These are phyloP conservation scores for Gephyroberyx darwinii DNA, from an alignment of 2,797 vertebrate species.

Conservation along the genomic window DNA sequence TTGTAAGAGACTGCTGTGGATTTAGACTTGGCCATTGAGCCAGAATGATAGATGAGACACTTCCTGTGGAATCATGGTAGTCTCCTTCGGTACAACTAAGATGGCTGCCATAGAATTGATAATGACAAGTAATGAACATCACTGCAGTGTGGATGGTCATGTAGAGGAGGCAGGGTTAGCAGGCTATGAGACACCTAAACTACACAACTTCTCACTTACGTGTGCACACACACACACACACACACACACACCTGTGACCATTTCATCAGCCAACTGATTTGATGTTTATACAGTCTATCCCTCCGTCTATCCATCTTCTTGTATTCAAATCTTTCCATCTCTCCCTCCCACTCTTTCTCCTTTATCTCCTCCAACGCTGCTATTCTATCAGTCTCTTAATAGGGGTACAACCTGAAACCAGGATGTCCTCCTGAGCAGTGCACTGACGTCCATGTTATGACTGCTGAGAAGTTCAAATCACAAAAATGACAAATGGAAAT, in stretches of 20 bases:
- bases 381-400: too few relatives aligned
- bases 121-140: conserved; percentile 43
- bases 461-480: too few relatives aligned
- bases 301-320: background rate
- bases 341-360: background rate
- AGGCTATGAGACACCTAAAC: background rate
- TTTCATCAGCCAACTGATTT: too few relatives aligned
- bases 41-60: conserved; percentile 55
- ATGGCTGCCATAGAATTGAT: conserved; percentile 45
- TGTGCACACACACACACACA: background rate
- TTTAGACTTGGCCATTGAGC: conserved; percentile 43
- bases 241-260: background rate
- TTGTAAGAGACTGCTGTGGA: conserved; percentile 32
- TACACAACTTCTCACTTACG: background rate
- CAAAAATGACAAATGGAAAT: too few relatives aligned
- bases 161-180: conserved; percentile 21
- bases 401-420: too few relatives aligned
- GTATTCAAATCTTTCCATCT: conserved; percentile 19
- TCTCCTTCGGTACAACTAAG: conserved; percentile 64
- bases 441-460: too few relatives aligned
- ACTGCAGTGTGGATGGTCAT: conserved; percentile 5
- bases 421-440: too few relatives aligned
- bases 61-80: conserved; percentile 58
- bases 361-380: background rate
- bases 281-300: background rate